These are phyloP conservation scores for Micronycteris hirsuta DNA, from an alignment of 2,113 vertebrate genomes.

Conservation along the genomic window DNA sequence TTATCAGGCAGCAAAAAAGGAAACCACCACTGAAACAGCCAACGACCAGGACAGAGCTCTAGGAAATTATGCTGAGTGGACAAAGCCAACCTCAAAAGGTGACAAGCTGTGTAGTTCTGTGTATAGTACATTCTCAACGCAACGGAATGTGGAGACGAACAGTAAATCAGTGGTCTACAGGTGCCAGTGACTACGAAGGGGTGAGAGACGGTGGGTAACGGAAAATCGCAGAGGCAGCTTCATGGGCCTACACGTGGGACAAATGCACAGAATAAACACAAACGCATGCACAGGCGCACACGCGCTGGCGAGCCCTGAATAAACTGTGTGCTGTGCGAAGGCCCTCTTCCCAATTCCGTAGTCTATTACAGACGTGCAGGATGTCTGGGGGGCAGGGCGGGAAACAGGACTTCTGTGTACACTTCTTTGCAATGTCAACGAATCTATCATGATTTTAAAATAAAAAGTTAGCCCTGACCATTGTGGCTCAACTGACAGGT, in stretches of 20 bases:
- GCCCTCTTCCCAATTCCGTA: background rate
- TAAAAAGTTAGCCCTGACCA: background rate
- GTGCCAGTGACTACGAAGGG: too few relatives aligned
- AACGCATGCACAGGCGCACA: fast-evolving
- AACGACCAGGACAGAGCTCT: background rate
- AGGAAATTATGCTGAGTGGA: background rate
- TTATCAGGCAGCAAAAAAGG: background rate
- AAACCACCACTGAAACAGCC: background rate
- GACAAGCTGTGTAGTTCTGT: fast-evolving
- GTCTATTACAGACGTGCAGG: fast-evolving
- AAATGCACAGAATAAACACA: background rate
- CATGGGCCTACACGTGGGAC: fast-evolving
- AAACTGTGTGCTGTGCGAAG: fast-evolving
- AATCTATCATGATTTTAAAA: background rate
- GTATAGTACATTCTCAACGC: fast-evolving
- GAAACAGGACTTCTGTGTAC: too few relatives aligned
- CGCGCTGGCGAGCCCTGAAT: too few relatives aligned
- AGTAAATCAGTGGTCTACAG: background rate
- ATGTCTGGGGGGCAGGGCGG: too few relatives aligned
- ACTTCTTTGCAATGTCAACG: background rate
- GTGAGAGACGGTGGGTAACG: background rate
- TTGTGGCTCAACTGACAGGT: too few relatives aligned
- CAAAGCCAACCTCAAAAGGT: background rate
- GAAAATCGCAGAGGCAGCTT: background rate
- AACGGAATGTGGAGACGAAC: background rate